Conservation (phyloP, 2,888 invertebrate species). For the Lithophane leautieri region DNA sequence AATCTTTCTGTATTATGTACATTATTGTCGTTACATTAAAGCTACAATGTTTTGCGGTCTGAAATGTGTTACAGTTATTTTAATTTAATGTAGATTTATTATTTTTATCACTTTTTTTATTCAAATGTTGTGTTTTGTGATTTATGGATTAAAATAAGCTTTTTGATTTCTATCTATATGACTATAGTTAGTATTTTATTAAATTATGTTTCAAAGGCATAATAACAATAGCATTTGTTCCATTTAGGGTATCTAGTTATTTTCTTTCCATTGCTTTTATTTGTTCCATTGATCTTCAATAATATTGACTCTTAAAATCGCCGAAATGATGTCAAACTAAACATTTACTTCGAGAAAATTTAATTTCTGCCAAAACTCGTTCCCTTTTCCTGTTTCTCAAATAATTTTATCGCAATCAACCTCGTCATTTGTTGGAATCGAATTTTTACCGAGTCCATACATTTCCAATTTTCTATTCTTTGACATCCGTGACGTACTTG, state of each 20-base stretch:
- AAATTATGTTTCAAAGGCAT: not conserved
- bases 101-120: not conserved
- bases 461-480: slow-evolving; percentile 50
- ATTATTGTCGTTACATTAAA: not conserved
- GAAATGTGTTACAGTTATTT: not conserved
- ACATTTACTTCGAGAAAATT: slow-evolving; percentile 10
- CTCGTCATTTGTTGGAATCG: slow-evolving; percentile 32
- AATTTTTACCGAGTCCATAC: slow-evolving; percentile 47
- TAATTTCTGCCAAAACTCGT: slow-evolving; percentile 14
- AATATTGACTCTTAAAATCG: slow-evolving; percentile 10
- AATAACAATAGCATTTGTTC: not conserved
- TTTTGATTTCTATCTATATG: not conserved
- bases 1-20: slow-evolving; percentile 6
- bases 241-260: not conserved
- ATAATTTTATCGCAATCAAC: slow-evolving; percentile 31
- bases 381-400: slow-evolving; percentile 24
- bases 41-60: not conserved
- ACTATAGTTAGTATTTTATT: not conserved
- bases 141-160: not conserved
- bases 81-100: not conserved
- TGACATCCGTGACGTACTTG: slow-evolving; percentile 45
- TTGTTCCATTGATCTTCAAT: not conserved
- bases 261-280: not conserved
- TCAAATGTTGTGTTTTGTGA: not conserved
- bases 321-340: slow-evolving; percentile 9